Conservation (phyloP, 2,888 invertebrate genomes). For the Linnaemya tessellans region DNA sequence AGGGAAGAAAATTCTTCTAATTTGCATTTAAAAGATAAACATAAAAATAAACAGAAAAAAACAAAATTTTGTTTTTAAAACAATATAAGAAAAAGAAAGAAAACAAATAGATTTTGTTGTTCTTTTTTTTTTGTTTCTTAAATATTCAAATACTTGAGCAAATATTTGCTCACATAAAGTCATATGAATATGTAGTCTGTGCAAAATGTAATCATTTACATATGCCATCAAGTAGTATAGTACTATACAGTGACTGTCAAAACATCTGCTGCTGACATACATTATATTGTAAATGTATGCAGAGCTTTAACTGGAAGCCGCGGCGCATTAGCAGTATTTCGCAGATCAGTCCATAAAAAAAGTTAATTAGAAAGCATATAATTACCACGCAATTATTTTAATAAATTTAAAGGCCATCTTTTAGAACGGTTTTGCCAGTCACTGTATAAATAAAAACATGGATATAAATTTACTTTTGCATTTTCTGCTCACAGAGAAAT, state of each 20-base stretch:
- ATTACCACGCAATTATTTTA: too few species aligned
- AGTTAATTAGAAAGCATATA: too few species aligned
- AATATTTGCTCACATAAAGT: constrained; percentile 34
- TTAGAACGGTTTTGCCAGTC: neutral
- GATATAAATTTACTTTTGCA: neutral
- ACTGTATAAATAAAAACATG: neutral
- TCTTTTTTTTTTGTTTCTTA: neutral
- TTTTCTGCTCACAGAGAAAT: neutral
- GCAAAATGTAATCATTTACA: constrained; percentile 16
- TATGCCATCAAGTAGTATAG: constrained; percentile 1
- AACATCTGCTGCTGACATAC: neutral
- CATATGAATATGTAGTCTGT: constrained; percentile 32
- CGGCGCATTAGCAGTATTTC: too few species aligned
- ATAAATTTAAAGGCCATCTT: too few species aligned
- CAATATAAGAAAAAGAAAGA: constrained; percentile 32
- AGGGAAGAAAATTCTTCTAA: constrained; percentile 39
- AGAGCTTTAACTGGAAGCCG: too few species aligned
- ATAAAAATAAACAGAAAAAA: constrained; percentile 39
- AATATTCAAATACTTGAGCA: constrained; percentile 47
- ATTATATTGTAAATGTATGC: too few species aligned
- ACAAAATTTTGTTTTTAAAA: constrained; percentile 26
- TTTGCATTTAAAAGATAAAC: constrained; percentile 54
- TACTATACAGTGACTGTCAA: neutral
- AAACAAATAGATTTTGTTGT: constrained; percentile 32
- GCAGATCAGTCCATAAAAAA: too few species aligned